phyloP scores from a whole-genome alignment of 2,888 invertebrate species.

The Catonia carolina region DNA sequence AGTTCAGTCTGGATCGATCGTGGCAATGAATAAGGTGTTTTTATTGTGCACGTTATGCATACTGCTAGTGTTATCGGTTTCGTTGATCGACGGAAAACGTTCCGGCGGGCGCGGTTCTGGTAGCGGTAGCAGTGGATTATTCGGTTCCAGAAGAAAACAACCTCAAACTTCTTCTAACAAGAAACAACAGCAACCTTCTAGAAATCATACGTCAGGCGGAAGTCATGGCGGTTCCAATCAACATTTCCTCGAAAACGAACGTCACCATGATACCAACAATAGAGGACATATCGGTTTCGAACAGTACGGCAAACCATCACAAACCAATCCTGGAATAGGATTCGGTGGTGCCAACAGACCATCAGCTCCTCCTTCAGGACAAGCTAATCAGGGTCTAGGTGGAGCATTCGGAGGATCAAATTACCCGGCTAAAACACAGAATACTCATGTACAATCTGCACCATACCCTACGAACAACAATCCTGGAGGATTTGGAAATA shows the following conservation, averaged over 20 bases:
- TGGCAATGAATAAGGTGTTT: too few species aligned
- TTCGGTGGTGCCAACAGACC: conserved; percentile 7
- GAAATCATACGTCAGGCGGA: neutral
- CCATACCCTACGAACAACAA: conserved; percentile 3
- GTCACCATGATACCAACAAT: neutral
- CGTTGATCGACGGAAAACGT: too few species aligned
- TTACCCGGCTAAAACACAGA: too few species aligned
- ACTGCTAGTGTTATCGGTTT: too few species aligned
- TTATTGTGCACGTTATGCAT: too few species aligned
- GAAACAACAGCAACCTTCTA: neutral
- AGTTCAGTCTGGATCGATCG: too few species aligned
- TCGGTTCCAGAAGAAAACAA: neutral
- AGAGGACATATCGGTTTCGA: neutral
- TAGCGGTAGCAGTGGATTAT: neutral
- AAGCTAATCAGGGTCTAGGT: neutral
- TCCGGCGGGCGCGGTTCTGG: neutral
- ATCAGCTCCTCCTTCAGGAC: too few species aligned
- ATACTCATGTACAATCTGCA: neutral
- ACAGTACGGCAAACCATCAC: neutral
- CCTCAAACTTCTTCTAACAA: neutral
- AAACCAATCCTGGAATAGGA: neutral
- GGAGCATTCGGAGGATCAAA: too few species aligned
- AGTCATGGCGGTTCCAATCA: neutral
- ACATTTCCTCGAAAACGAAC: neutral
- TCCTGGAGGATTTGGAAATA: conserved; percentile 4